Base-by-base conservation (phyloP, 2,888 invertebrate species). In the Ischnus inquisitorius region DNA sequence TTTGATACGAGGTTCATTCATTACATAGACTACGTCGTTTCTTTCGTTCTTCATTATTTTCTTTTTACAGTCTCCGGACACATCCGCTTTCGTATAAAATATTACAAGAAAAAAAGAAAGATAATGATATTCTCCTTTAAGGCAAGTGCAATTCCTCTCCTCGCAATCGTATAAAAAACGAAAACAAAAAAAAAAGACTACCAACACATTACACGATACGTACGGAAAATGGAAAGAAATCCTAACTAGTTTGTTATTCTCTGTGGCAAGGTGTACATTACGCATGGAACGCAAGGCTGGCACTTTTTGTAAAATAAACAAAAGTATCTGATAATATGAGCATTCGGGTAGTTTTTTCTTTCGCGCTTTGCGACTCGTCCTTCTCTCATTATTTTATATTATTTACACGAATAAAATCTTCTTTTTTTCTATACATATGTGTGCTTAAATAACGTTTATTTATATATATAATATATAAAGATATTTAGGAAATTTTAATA, bases 271-370 rank as follows among this genome's bases (percentile, higher is more conserved):
- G 77, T 85, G 83, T 85, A 83, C 83, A 83, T 82, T 83, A 83
- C 74, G 76, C 64, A 78, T 78, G 82, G 46, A 82, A 82, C 64
- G 72, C 67, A 68, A 79, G 80, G 83, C 85, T 85, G 74, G 79
- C 80, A 83, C 80, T 78, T 83, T 83, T 83, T 85, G 85, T 85
- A 83, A 85, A 85, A 81, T 85, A 83, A 85, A 80, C 28, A 65
- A 77, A 79, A 78, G 54, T 79, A 80, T 71, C 62, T 67, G 71
- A 75, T 80, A 65, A 64, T 48, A 72, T 57, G 48, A 60, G 62
- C 25, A 14, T 67, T 34, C 28, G 43, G 16, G 57, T 43, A 34
- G 65, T 43, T 10, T 25, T 65, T 77, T 76, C 74, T 78, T 48
- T 60, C n/a, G 12, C 22, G 48, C n/a, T 65, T 72, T 71, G 43